phyloP scores from a whole-genome alignment of 2,888 invertebrate genomes.

The Volucella inflata region DNA sequence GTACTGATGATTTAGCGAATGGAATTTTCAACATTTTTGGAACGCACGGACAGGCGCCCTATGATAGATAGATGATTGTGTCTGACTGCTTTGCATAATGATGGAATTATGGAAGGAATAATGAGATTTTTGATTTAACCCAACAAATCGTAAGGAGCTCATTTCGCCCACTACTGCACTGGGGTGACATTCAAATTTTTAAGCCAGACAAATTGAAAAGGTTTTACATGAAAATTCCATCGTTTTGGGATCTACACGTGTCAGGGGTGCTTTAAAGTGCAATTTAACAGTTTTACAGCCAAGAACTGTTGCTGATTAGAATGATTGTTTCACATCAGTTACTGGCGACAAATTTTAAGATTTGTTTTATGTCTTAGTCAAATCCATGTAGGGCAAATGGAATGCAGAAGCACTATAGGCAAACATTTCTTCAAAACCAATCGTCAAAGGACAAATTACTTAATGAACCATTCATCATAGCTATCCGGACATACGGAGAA shows the following conservation, averaged over 20 bases:
- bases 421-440: too few species aligned
- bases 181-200: slow-evolving; percentile 14
- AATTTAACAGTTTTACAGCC: neutral
- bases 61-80: slow-evolving; percentile 46
- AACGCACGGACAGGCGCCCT: slow-evolving; percentile 5
- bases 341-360: too few species aligned
- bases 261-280: neutral
- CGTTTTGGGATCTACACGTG: slow-evolving; percentile 8
- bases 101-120: slow-evolving; percentile 46
- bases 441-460: too few species aligned
- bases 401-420: too few species aligned
- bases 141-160: neutral
- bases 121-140: slow-evolving; percentile 53
- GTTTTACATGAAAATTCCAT: slow-evolving; percentile 1
- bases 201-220: slow-evolving; percentile 13
- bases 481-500: too few species aligned
- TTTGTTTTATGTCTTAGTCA: too few species aligned
- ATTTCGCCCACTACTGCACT: neutral
- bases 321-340: neutral
- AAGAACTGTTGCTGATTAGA: neutral
- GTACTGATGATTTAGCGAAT: slow-evolving; percentile 1
- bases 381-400: too few species aligned
- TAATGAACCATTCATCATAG: too few species aligned
- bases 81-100: slow-evolving; percentile 61
- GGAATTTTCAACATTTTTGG: slow-evolving; percentile 42